phyloP scores from a whole-genome alignment of 2,888 invertebrate genomes.

The Epinotia ramella region DNA sequence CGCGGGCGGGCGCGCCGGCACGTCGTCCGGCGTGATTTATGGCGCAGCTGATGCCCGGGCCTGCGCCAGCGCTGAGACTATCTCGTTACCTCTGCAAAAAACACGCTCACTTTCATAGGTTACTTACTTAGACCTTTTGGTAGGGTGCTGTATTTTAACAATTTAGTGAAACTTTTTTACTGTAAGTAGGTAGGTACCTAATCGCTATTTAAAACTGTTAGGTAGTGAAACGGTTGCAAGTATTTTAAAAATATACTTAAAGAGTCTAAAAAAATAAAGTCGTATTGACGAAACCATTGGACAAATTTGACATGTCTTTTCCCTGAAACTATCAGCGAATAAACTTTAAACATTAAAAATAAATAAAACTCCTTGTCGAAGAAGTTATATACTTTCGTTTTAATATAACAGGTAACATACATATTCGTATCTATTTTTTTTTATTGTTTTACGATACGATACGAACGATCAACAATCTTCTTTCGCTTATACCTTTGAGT shows the following conservation, averaged over 20 bases:
- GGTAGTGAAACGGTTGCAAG: too few relatives aligned
- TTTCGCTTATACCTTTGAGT: not conserved
- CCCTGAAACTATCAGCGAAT: not conserved
- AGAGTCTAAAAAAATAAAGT: too few relatives aligned
- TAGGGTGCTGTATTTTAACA: slow-evolving; percentile 50
- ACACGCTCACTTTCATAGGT: slow-evolving; percentile 72
- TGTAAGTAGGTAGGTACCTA: not conserved
- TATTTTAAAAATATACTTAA: too few relatives aligned
- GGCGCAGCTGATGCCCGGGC: slow-evolving; percentile 45
- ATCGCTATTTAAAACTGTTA: too few relatives aligned
- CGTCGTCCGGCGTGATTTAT: slow-evolving; percentile 62
- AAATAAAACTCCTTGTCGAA: too few relatives aligned
- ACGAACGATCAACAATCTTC: not conserved
- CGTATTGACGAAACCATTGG: too few relatives aligned
- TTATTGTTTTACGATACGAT: too few relatives aligned
- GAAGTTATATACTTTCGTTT: too few relatives aligned
- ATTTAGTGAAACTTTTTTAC: not conserved
- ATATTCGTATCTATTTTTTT: too few relatives aligned
- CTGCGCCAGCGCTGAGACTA: slow-evolving; percentile 30
- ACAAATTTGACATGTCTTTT: not conserved
- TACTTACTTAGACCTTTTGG: slow-evolving; percentile 61
- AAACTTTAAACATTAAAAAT: not conserved
- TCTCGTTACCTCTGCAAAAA: slow-evolving; percentile 52
- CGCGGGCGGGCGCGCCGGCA: not conserved
- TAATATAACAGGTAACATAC: not conserved